Base-by-base conservation (phyloP, 2,888 invertebrate genomes). In the Cosmopolites sordidus region DNA sequence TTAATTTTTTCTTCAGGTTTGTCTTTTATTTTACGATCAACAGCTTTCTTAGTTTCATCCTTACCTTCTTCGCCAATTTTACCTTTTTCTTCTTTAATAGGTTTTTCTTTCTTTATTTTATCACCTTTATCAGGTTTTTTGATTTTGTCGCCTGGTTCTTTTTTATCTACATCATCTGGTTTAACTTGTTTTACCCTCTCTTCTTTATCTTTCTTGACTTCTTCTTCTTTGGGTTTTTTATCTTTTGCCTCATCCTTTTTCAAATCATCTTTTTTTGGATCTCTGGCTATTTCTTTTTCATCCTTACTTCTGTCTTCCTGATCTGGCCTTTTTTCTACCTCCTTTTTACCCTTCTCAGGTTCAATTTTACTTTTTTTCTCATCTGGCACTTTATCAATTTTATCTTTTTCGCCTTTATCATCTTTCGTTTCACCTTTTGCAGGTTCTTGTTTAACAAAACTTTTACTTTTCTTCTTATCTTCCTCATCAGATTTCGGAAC, bases 331-430 rank as follows among this genome's bases (percentile, higher is more conserved):
- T 8, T 3, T 22, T n/a, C 4, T 22, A 22, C 3, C 22, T 22
- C 22, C 22, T 5, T 5, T 22, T 22, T 22, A 22, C 22, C 8
- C 8, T 22, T 22, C 22, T 3, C 22, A 5, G 22, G 3, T 5
- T 22, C 22, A 22, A 8, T 3, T 22, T 22, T 3, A 22, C 22
- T 8, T 22, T 22, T 22, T 22, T n/a, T n/a, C n/a, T n/a, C n/a
- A n/a, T n/a, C n/a, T n/a, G n/a, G n/a, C 5, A 8, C 11, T 42
- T 17, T 42, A 11, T 42, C 22, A 16, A 12, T 29, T 46, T 46
- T 12, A 14, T 11, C 46, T 18, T 3, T 14, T 16, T 45, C 33
- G 12, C 33, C 48, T 39, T 47, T 22, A 14, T 22, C n/a, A 39
- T 14, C 14, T 17, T 47, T 39, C 6, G 14, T 15, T 4, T 27